Evolutionary conservation across 2,888 invertebrate species (phyloP), one percentile per base, ranked within the genome.

Genomic region (Xanthorhoe designata): DNA sequence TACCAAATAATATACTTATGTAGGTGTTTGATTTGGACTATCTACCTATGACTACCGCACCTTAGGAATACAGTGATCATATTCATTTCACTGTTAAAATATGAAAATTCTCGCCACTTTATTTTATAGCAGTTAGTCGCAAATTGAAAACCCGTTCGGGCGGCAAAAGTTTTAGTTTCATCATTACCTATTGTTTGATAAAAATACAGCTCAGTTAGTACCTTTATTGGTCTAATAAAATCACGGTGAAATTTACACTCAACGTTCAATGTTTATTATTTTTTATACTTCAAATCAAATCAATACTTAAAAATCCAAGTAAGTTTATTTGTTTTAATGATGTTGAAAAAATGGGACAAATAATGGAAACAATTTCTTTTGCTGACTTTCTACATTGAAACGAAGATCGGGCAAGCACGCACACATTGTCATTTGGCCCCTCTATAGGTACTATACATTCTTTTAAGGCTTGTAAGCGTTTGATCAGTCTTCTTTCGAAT

Each of bases 191-290:
- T 69, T 62, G 49, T 59, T 54, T 56, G 64, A 54, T 6, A 19
- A 66, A 71, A 66, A 64, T 64, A 68, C 60, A 38, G 54, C 65
- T 54, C 51, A 60, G 57, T 29, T 66, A 61, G 60, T 66, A 56
- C 64, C 24, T 69, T 71, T 66, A 38, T 59, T 57, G 65, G 59
- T 49, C 67, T 63, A 47, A 70, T 70, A 70, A 70, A 72, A 72
- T 66, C 72, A 61, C 55, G 49, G 58, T 66, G 66, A 68, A 72
- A 66, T 66, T 62, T 64, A 59, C 64, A 4, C 1, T 13, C 38
- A 38, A 38, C 13, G 13, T 13, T 10, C 5, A 38, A 38, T 10
- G 38, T 38, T 35, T 9, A 38, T 38, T 10, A 13, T 2, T 38
- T 10, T 13, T 38, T 10, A 9, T n/a, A n/a, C n/a, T n/a, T n/a